A percentile compares a stretch with the other conserved stretches of the same genome.
Evolutionary conservation across 1,140 invertebrate genomes (phyloP).

Genomic region (Lasioglossum albipes): DNA sequence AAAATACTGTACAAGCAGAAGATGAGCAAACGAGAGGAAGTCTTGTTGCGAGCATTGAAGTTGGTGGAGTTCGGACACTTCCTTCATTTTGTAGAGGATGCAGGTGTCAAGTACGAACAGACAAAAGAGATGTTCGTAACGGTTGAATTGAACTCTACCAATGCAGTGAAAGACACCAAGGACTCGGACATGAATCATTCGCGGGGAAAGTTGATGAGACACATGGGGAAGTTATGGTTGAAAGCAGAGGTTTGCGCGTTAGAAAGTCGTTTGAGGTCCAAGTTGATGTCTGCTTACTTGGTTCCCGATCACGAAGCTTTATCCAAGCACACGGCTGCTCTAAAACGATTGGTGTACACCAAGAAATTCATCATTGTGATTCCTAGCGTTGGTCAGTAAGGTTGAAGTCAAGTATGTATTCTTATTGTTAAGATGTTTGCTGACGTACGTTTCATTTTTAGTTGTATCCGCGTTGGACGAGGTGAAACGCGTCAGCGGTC

Average conservation of each 20-base stretch:
- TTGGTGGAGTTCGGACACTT: conserved; percentile 87
- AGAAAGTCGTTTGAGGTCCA: conserved; percentile 80
- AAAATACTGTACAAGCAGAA: conserved; percentile 81
- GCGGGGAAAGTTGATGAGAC: conserved; percentile 82
- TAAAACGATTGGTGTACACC: conserved; percentile 88
- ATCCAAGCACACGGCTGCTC: conserved; percentile 85
- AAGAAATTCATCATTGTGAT: conserved; percentile 90
- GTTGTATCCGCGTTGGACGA: conserved; percentile 93
- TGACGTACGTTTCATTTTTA: conserved; percentile 72
- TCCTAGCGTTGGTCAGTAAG: conserved; percentile 86
- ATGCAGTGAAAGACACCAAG: conserved; percentile 38
- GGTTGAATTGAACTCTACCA: conserved; percentile 43
- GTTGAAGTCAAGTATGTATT: conserved; percentile 24
- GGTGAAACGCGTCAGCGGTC: conserved; percentile 87
- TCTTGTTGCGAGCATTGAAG: conserved; percentile 84
- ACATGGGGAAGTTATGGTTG: conserved; percentile 88
- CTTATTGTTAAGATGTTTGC: neutral
- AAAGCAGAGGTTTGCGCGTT: conserved; percentile 87
- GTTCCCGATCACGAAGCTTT: conserved; percentile 88
- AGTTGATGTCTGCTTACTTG: conserved; percentile 86
- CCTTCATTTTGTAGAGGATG: conserved; percentile 83
- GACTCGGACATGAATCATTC: conserved; percentile 64
- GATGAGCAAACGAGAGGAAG: conserved; percentile 84
- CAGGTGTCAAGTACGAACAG: conserved; percentile 82
- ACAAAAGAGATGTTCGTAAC: conserved; percentile 79